Conservation (phyloP, 2,888 invertebrate species). For the Micoletzkya japonica region DNA sequence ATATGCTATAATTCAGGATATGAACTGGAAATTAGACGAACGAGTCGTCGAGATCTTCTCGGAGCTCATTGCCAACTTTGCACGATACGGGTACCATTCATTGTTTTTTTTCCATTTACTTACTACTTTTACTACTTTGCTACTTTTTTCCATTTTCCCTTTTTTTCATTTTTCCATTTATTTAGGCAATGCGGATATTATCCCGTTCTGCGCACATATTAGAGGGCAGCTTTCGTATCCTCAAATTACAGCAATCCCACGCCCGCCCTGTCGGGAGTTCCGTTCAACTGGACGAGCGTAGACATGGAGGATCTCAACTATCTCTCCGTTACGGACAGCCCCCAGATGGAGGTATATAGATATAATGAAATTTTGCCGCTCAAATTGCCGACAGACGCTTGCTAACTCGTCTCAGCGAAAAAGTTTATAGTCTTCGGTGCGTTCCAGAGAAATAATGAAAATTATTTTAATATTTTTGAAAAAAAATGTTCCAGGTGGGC, state of each 20-base stretch:
- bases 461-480: too few species aligned
- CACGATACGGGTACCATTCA: slow-evolving; percentile 47
- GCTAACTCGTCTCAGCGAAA: too few species aligned
- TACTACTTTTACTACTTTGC: not conserved
- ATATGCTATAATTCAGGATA: slow-evolving; percentile 37
- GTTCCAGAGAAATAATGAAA: too few species aligned
- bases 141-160: slow-evolving; percentile 4
- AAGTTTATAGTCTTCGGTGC: too few species aligned
- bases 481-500: slow-evolving; percentile 42
- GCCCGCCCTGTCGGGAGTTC: slow-evolving; percentile 54
- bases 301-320: slow-evolving; percentile 54
- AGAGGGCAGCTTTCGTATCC: not conserved
- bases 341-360: slow-evolving; percentile 55
- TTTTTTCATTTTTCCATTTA: slow-evolving; percentile 1
- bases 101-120: not conserved
- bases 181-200: not conserved
- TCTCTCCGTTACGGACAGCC: slow-evolving; percentile 61
- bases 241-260: slow-evolving; percentile 58
- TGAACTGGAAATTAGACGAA: slow-evolving; percentile 63
- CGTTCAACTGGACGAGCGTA: slow-evolving; percentile 62
- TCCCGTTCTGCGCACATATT: not conserved
- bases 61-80: slow-evolving; percentile 61
- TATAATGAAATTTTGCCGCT: slow-evolving; percentile 17
- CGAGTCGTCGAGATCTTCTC: slow-evolving; percentile 63
- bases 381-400: too few species aligned